phyloP scores from a whole-genome alignment of 2,888 invertebrate species.

The Synergus gifuensis region DNA sequence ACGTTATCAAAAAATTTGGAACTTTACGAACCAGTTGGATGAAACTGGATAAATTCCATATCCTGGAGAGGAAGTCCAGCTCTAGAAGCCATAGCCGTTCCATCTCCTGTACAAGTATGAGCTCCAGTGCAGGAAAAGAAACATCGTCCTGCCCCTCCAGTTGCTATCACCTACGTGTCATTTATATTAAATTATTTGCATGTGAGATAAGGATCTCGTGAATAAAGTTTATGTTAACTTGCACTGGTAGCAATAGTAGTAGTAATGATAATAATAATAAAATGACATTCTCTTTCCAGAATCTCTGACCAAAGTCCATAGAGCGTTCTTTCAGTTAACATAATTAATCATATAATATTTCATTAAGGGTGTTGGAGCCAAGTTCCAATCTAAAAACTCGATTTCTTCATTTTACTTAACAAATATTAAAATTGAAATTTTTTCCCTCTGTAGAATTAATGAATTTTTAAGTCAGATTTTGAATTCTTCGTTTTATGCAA shows the following conservation, averaged over 20 bases:
- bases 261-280: not conserved
- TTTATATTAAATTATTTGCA: constrained; percentile 16
- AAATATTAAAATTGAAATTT: no score
- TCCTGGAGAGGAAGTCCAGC: constrained; percentile 97
- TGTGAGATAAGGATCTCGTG: not conserved
- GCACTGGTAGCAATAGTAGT: not conserved
- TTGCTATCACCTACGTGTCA: constrained; percentile 65
- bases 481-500: no score
- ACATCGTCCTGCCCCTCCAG: constrained; percentile 71
- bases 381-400: no score
- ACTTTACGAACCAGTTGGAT: constrained; percentile 89
- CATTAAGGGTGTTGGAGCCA: not conserved
- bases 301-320: not conserved
- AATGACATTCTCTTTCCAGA: not conserved
- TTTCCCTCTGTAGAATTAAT: no score
- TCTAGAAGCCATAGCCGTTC: constrained; percentile 94
- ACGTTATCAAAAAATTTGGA: not conserved
- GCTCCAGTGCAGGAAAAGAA: constrained; percentile 99
- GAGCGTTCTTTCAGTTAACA: not conserved
- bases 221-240: not conserved
- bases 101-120: constrained; percentile 98
- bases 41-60: constrained; percentile 99
- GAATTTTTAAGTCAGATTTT: no score
- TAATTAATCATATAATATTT: not conserved
- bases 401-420: no score